Evolutionary conservation across 2,888 invertebrate genomes (phyloP).

Genomic region (Andrena camellia): DNA sequence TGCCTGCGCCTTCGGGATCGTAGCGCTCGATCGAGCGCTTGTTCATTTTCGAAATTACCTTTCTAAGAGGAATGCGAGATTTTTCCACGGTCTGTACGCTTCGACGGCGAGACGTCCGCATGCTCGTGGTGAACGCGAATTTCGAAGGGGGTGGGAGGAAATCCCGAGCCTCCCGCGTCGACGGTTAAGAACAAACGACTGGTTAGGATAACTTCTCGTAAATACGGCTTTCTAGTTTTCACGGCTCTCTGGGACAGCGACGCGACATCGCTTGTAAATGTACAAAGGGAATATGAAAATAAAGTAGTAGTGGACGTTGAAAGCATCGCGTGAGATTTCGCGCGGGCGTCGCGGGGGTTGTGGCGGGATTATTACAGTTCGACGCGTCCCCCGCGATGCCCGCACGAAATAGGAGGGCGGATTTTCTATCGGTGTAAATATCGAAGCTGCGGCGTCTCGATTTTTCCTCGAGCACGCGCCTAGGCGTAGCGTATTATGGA

Average conservation of each 20-base stretch:
- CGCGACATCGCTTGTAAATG: conserved; percentile 37
- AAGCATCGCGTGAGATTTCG: conserved; percentile 6
- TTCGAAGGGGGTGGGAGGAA: too few species aligned
- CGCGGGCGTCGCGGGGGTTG: background rate
- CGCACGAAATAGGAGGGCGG: background rate
- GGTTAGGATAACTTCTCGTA: background rate
- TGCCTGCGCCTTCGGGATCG: conserved; percentile 7
- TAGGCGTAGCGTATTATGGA: conserved; percentile 69
- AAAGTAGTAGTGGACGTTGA: conserved; percentile 23
- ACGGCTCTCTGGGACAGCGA: conserved; percentile 30
- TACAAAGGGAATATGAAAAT: conserved; percentile 36
- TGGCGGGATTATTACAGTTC: conserved; percentile 22
- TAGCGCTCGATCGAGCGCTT: background rate
- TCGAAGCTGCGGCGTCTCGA: conserved; percentile 36
- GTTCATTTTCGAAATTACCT: too few species aligned
- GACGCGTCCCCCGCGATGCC: conserved; percentile 5
- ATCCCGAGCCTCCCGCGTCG: too few species aligned
- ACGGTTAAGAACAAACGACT: conserved; percentile 2
- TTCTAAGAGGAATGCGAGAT: too few species aligned
- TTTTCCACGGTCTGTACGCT: too few species aligned
- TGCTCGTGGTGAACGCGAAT: too few species aligned
- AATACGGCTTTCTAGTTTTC: conserved; percentile 72
- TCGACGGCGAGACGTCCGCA: too few species aligned
- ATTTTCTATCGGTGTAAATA: conserved; percentile 54
- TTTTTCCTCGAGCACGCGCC: conserved; percentile 34